Evolutionary conservation across 2,113 vertebrate genomes (phyloP).

Genomic region (Phrynosoma blainvillii): DNA sequence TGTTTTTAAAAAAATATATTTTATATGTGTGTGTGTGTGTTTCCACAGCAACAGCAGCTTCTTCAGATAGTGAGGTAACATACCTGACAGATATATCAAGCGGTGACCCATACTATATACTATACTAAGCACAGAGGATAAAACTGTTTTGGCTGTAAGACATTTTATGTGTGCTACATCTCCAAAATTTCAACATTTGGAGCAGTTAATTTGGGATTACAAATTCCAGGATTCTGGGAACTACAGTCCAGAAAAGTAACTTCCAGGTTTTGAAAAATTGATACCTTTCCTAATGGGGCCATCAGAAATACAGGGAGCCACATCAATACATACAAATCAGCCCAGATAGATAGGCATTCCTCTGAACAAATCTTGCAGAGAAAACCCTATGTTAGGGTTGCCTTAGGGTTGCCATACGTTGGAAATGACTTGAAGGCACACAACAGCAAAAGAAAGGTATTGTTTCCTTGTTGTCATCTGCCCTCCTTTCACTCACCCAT

Average conservation of each 20-base stretch:
- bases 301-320: not conserved
- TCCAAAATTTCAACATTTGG: not conserved
- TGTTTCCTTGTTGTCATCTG: too few species aligned
- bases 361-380: too few species aligned
- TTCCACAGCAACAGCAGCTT: constrained; percentile 63
- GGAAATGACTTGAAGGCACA: too few species aligned
- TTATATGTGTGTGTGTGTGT: constrained; percentile 11
- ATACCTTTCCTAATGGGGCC: not conserved
- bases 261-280: not conserved
- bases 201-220: not conserved
- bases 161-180: not conserved
- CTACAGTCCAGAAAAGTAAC: too few species aligned
- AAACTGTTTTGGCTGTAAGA: not conserved
- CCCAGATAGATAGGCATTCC: too few species aligned
- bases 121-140: constrained; percentile 14
- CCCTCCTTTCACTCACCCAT: too few species aligned
- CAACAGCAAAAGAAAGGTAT: too few species aligned
- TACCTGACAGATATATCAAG: constrained; percentile 54
- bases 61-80: constrained; percentile 43
- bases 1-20: not conserved
- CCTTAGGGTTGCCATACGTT: too few species aligned
- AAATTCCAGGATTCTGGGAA: not conserved
- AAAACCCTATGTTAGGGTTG: too few species aligned
- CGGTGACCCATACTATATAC: constrained; percentile 49
- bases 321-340: not conserved